A percentile compares a stretch with the other conserved stretches of the same genome.
Conservation (phyloP, 2,113 vertebrate species). For the Corythoichthys haematopterus region DNA sequence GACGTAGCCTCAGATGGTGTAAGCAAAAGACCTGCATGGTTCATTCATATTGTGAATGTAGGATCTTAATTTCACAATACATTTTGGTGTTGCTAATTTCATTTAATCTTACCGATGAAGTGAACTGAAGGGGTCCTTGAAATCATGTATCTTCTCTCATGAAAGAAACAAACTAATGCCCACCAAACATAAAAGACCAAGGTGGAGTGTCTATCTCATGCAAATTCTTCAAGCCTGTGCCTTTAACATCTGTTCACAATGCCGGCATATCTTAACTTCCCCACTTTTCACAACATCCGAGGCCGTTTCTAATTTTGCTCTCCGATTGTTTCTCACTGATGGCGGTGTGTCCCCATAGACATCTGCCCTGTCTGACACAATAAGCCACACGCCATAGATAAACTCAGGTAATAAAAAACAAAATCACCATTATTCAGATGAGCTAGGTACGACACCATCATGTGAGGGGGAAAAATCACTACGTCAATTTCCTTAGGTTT, state of each 20-base stretch:
- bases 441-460: conserved; percentile 12
- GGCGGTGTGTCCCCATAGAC: not conserved
- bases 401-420: conserved; percentile 14
- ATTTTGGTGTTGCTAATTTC: too few species aligned
- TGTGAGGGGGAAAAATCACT: not conserved
- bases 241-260: not conserved
- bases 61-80: too few species aligned
- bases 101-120: too few species aligned
- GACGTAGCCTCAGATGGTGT: too few species aligned
- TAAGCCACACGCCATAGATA: not conserved
- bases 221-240: too few species aligned
- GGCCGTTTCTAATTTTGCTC: not conserved
- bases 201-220: too few species aligned
- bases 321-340: not conserved
- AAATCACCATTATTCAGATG: conserved; percentile 21
- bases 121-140: too few species aligned
- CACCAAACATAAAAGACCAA: too few species aligned
- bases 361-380: not conserved
- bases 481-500: conserved; percentile 9
- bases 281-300: not conserved
- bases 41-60: too few species aligned
- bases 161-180: too few species aligned
- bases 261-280: not conserved
- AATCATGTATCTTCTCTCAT: too few species aligned
- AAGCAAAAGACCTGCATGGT: too few species aligned